Evolutionary conservation across 1,140 invertebrate species (phyloP), one percentile per base, ranked within the genome.

Genomic region (Drosophila varians): DNA sequence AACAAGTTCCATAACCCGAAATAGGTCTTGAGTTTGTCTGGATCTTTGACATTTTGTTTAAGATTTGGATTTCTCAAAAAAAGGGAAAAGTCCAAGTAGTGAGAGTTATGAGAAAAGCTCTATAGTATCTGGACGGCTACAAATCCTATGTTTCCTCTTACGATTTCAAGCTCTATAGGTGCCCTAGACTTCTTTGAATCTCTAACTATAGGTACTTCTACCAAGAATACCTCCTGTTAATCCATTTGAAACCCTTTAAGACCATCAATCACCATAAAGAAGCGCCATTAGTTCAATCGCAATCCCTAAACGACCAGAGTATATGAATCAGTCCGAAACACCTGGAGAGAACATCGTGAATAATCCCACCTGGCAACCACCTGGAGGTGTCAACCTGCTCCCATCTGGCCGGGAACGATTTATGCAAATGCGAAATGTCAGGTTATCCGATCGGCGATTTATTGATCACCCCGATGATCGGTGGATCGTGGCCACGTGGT

Each of bases 401-500:
- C 60, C 14, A 5, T 36, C n/a, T 23, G 25, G 16, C 14, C 16
- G 38, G 38, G 38, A 18, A 57, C 36, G 16, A 34, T 48, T n/a
- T 31, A 65, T 65, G 51, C 6, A 12, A 38, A 69, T 69, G 26
- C 34, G n/a, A 40, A 43, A 60, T 66, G 18, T 19, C 11, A 21
- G 14, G 26, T 46, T 23, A 14, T 21, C 28, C 26, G 26, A 47
- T 43, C 4, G 1, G 26, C 26, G 12, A 31, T 31, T 11, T 9
- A 9, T n/a, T 11, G 28, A 31, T 31, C 28, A 31, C n/a, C 26
- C 8, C 8, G 9, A 9, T 31, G 28, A 31, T 31, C 28, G 28
- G 9, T 31, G 36, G 45, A 48, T 62, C 68, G 56, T 75, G 72
- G 21, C 54, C 71, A 74, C 71, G 69, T 73, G 69, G 12, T 12